Conservation (phyloP, 2,797 vertebrate genomes). For the Chelidonichthys spinosus region DNA sequence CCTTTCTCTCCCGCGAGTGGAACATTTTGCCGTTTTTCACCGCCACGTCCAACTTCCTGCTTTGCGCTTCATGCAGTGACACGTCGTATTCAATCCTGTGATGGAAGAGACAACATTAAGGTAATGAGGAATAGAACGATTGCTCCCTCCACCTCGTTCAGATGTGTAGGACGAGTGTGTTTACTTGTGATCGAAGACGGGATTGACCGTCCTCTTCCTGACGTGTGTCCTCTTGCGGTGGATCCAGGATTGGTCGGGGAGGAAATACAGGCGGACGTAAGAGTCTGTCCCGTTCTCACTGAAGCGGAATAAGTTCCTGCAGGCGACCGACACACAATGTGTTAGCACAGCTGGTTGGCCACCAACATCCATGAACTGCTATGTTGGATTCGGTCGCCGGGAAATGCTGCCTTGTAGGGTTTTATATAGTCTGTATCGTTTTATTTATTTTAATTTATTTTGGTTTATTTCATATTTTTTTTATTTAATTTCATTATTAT, state of each 20-base stretch:
- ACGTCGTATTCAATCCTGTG: conserved; percentile 93
- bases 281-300: conserved; percentile 89
- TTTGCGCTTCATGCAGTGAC: conserved; percentile 86
- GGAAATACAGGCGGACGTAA: conserved; percentile 93
- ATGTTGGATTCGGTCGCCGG: no score
- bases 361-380: no score
- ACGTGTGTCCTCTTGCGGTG: conserved; percentile 91
- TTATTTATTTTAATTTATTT: no score
- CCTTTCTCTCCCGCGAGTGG: conserved; percentile 89
- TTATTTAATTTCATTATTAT: no score
- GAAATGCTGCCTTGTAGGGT: no score
- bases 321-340: background rate
- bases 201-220: conserved; percentile 89
- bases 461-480: no score
- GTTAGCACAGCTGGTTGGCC: background rate
- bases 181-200: conserved; percentile 92
- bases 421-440: no score
- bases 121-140: background rate
- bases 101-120: conserved; percentile 3
- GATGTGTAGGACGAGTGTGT: background rate
- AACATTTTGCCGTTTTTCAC: conserved; percentile 94
- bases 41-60: conserved; percentile 89
- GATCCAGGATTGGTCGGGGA: conserved; percentile 92
- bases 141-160: accelerated
- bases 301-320: conserved; percentile 89